phyloP scores from a whole-genome alignment of 2,888 invertebrate species.

The Drosophila aldrichi region DNA sequence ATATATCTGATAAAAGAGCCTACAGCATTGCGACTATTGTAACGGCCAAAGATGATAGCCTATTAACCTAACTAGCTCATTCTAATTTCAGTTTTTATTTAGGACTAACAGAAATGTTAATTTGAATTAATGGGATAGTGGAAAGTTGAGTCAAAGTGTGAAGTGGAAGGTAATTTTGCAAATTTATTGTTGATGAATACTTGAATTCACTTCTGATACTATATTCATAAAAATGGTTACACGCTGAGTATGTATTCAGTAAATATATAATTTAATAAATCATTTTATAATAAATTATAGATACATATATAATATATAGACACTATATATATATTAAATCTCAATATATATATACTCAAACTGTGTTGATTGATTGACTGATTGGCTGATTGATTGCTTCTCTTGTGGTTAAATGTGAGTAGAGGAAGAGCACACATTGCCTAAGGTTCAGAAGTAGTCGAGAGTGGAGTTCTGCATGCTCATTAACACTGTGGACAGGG shows the following conservation, averaged over 20 bases:
- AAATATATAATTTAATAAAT: no score
- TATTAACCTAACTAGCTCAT: neutral
- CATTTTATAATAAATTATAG: no score
- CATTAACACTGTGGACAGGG: neutral
- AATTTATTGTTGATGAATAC: no score
- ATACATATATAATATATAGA: no score
- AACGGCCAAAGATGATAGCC: neutral
- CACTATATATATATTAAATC: no score
- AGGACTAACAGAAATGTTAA: no score
- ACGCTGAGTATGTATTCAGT: no score
- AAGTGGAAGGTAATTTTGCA: neutral
- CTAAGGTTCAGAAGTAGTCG: neutral
- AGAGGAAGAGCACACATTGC: neutral
- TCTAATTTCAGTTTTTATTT: neutral
- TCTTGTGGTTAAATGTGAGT: neutral
- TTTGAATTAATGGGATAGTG: neutral
- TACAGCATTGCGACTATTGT: neutral
- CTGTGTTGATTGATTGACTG: neutral
- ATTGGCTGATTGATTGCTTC: neutral
- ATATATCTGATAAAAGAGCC: neutral
- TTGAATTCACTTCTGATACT: no score
- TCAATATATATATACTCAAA: neutral
- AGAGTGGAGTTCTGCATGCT: neutral
- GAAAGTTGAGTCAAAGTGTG: neutral
- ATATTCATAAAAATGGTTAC: no score